Evolutionary conservation across 2,113 vertebrate species (phyloP), one percentile per base, ranked within the genome.

Genomic region (Scalopus aquaticus): DNA sequence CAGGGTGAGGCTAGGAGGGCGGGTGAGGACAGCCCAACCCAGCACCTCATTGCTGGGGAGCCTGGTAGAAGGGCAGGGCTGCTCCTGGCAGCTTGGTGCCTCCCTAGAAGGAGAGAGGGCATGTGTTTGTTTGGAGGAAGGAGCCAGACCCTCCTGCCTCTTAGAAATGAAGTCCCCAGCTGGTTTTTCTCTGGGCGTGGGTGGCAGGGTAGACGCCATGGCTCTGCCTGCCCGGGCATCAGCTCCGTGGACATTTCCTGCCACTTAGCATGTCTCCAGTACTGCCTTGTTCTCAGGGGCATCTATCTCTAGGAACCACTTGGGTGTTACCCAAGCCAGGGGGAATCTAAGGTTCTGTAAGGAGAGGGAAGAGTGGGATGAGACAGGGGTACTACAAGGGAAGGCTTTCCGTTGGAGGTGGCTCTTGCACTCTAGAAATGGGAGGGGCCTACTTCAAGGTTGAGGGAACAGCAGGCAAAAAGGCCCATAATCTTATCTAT

Each of bases 1-100:
- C 93, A 80, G 87, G 54, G 60, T 54, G 70, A 96, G 93, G 91
- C 91, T 26, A 94, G 39, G 64, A 96, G 96, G 96, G 90, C 80
- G 56, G 42, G 49, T 96, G 51, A 96, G 97, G 97, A 97, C 96
- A 97, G 67, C 60, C 22, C 62, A 86, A 46, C 72, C 39, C 42
- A 42, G 60, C 20, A 91, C 49, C 65, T 78, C 20, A 32, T 22
- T 91, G 58, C 39, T 74, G 51, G 30, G 44, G 35, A 73, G 69
- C 37, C 26, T 51, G 35, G 51, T 13, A 24, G 74, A 67, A 56
- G 72, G 62, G 42, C 24, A 82, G 91, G 74, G 35, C 67, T 83
- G 90, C 64, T 83, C 8, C 44, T 51, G 32, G 58, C 56, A 79
- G 46, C 44, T 62, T 65, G 39, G 54, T n/a, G 32, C 8, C 77